Conservation (phyloP, 2,797 vertebrate species). For the Mustela erminea region DNA sequence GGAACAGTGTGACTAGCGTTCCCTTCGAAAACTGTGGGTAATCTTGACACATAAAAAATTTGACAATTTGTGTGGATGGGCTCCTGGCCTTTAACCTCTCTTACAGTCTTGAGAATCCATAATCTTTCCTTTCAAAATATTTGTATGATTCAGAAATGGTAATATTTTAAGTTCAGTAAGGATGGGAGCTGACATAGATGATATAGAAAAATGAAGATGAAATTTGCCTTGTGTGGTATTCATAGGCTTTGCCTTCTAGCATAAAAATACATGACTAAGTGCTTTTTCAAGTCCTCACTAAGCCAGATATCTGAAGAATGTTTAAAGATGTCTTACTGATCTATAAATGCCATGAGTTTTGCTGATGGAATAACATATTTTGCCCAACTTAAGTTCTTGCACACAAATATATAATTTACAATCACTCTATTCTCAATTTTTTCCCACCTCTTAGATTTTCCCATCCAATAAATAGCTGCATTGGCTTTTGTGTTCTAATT, state of each 20-base stretch:
- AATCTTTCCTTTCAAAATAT: slow-evolving; percentile 58
- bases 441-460: slow-evolving; percentile 26
- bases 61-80: neutral
- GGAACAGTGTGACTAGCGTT: neutral
- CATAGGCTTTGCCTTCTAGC: slow-evolving; percentile 47
- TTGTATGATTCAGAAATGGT: neutral
- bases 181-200: neutral
- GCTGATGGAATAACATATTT: slow-evolving; percentile 73
- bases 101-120: neutral
- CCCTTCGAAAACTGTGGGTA: neutral
- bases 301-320: slow-evolving; percentile 60
- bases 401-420: slow-evolving; percentile 69
- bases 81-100: neutral
- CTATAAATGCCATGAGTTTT: slow-evolving; percentile 74
- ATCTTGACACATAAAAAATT: neutral
- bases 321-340: slow-evolving; percentile 74
- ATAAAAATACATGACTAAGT: slow-evolving; percentile 53
- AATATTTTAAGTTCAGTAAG: slow-evolving; percentile 52
- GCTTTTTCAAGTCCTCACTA: slow-evolving; percentile 69
- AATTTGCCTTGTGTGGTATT: slow-evolving; percentile 65
- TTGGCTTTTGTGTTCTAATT: slow-evolving; percentile 67
- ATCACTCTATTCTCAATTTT: slow-evolving; percentile 36
- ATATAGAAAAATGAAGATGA: slow-evolving; percentile 62
- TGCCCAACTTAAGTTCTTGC: slow-evolving; percentile 52
- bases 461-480: slow-evolving; percentile 36